A percentile compares a stretch with the other conserved stretches of the same genome.
Conservation (phyloP, 2,888 invertebrate species). For the Mimachlamys varia region DNA sequence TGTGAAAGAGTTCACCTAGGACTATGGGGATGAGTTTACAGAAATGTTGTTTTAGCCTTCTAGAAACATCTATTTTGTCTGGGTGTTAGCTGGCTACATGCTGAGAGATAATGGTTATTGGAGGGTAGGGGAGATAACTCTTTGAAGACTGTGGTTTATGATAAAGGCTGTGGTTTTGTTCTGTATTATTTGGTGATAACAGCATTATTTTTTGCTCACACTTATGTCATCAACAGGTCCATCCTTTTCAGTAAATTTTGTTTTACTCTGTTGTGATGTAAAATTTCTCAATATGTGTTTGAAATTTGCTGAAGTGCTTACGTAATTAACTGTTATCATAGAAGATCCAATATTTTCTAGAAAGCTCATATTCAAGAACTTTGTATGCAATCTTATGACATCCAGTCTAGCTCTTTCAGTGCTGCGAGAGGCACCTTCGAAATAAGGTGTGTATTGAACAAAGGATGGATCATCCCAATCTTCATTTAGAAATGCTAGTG, state of each 20-base stretch:
- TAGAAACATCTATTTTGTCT: not conserved
- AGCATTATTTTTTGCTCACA: not conserved
- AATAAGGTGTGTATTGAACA: too few species aligned
- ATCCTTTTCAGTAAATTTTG: not conserved
- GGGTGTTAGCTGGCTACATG: not conserved
- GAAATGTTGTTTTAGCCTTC: not conserved
- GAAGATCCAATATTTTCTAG: too few species aligned
- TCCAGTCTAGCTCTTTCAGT: too few species aligned
- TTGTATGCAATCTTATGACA: too few species aligned
- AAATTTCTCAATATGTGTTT: too few species aligned
- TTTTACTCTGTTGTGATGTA: too few species aligned
- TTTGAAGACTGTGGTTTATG: not conserved
- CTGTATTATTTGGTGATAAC: not conserved
- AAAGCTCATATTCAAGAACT: too few species aligned
- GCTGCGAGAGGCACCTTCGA: too few species aligned
- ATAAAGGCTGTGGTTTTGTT: not conserved
- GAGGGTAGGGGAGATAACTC: slow-evolving; percentile 26
- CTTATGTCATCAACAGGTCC: not conserved
- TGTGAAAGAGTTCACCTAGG: slow-evolving; percentile 16
- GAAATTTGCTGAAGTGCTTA: too few species aligned
- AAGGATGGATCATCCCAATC: too few species aligned
- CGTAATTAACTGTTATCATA: too few species aligned
- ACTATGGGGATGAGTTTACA: slow-evolving; percentile 4
- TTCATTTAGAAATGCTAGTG: too few species aligned
- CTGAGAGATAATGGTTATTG: slow-evolving; percentile 2